Percentiles rank a stretch among this genome's conserved stretches.
phyloP scores from a whole-genome alignment of 2,888 invertebrate genomes.

The Latrodectus hesperus region DNA sequence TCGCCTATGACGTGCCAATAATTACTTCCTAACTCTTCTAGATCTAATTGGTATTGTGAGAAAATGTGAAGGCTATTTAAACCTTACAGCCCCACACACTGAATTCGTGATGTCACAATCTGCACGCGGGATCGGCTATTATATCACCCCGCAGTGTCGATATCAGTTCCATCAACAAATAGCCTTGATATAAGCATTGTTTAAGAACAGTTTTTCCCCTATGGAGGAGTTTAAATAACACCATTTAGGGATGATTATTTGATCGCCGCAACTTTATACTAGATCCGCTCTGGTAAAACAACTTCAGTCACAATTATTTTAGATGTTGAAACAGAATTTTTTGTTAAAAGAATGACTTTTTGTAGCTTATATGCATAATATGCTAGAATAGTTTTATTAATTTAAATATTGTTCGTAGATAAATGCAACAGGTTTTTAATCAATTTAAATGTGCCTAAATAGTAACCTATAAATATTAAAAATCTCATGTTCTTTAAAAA shows the following conservation, averaged over 20 bases:
- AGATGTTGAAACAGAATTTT: too few species aligned
- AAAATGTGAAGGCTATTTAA: too few species aligned
- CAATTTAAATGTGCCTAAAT: too few species aligned
- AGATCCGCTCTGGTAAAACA: too few species aligned
- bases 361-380: too few species aligned
- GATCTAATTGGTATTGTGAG: constrained; percentile 27
- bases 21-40: constrained; percentile 22
- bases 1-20: constrained; percentile 33
- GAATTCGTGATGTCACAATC: constrained; percentile 58
- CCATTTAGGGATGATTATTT: not conserved
- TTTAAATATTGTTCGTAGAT: too few species aligned
- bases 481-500: too few species aligned
- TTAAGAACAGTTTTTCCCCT: not conserved
- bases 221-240: not conserved
- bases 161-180: constrained; percentile 34
- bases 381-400: too few species aligned
- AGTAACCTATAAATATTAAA: too few species aligned
- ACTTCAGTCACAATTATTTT: too few species aligned
- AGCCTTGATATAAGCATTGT: not conserved
- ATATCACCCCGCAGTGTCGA: constrained; percentile 56
- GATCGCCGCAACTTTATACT: not conserved
- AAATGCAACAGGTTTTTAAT: too few species aligned
- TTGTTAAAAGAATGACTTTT: too few species aligned
- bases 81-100: not conserved
- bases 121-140: constrained; percentile 54